Base-by-base conservation (phyloP, 2,888 invertebrate species). In the Sminthurides aquaticus region DNA sequence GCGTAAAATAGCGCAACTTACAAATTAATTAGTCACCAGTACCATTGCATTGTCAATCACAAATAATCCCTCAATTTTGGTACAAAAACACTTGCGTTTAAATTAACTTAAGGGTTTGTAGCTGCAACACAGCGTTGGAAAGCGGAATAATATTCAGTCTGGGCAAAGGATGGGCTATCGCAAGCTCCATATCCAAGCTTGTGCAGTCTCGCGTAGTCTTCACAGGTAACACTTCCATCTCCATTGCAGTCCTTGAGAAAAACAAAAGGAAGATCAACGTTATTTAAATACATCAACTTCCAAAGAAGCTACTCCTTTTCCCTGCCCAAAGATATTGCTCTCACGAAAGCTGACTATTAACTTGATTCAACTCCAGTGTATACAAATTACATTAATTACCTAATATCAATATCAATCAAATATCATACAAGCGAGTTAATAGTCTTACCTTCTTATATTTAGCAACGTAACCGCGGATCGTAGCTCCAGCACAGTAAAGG, bases 381-480 rank as follows among this genome's bases (percentile, higher is more conserved):
- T n/a, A n/a, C n/a, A n/a, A n/a, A n/a, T n/a, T n/a, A n/a, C n/a
- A n/a, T n/a, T n/a, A n/a, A n/a, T n/a, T n/a, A n/a, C n/a, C n/a
- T n/a, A n/a, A n/a, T n/a, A n/a, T n/a, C n/a, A n/a, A n/a, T n/a
- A n/a, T n/a, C n/a, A n/a, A n/a, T n/a, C n/a, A n/a, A n/a, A n/a
- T n/a, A n/a, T n/a, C n/a, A n/a, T n/a, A n/a, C n/a, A n/a, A n/a
- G n/a, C n/a, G n/a, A n/a, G n/a, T n/a, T n/a, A n/a, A n/a, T n/a
- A n/a, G n/a, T n/a, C 34, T 56, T 63, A 74, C 72, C 68, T 72
- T 69, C n/a, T 69, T 70, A 59, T 71, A 75, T 63, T 72, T 77
- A 26, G 64, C 67, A 72, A 76, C 75, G 70, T 78, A 78, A n/a
- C 74, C 74, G 8, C 74, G 67, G 11, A 78, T 75, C 2, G 77